These are phyloP conservation scores for Lucilia sericata DNA, from an alignment of 1,140 invertebrate genomes.

Conservation along the genomic window DNA sequence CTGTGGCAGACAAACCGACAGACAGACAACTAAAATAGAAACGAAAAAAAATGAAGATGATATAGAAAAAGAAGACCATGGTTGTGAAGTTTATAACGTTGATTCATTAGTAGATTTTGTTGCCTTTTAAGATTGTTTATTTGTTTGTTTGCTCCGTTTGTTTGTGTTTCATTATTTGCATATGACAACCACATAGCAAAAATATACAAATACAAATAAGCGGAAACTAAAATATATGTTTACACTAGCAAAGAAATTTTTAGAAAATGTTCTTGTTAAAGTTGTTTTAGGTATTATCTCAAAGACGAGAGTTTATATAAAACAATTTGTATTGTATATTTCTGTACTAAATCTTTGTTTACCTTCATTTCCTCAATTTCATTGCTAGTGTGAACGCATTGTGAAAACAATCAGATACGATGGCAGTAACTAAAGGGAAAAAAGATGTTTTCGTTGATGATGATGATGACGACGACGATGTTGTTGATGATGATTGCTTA, in stretches of 20 bases:
- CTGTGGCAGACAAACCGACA: neutral
- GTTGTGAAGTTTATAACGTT: constrained; percentile 9
- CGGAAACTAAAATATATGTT: neutral
- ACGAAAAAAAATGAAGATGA: neutral
- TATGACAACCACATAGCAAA: constrained; percentile 9
- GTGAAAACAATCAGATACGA: neutral
- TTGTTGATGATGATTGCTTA: constrained; percentile 19
- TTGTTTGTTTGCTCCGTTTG: neutral
- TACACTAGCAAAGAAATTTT: neutral
- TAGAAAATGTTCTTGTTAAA: neutral
- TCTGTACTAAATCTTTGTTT: too few relatives aligned
- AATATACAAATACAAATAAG: neutral
- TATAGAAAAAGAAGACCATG: neutral
- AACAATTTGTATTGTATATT: too few relatives aligned
- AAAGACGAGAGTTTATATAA: too few relatives aligned
- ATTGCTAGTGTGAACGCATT: neutral
- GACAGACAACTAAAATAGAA: neutral
- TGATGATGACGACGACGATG: neutral
- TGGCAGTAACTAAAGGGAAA: neutral
- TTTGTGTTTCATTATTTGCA: constrained; percentile 16
- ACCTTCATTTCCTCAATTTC: too few relatives aligned
- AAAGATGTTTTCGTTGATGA: neutral
- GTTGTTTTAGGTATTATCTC: too few relatives aligned
- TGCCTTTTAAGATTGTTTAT: neutral
- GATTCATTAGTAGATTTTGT: neutral